Conservation (phyloP, 2,113 vertebrate species). For the Diphyllodes magnificus region DNA sequence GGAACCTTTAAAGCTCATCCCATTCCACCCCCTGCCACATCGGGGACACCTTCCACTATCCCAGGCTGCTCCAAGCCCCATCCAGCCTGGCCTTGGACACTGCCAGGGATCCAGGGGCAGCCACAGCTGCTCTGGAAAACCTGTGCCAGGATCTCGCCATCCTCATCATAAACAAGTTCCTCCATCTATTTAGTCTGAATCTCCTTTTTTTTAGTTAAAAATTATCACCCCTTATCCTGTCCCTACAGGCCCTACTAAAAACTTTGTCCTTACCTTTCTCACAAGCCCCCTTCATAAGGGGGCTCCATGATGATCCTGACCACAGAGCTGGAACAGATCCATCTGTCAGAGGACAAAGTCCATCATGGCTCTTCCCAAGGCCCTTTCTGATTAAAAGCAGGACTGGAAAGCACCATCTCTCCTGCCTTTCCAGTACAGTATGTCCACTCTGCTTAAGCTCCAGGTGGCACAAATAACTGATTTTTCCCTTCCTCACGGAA, state of each 20-base stretch:
- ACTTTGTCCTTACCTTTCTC: not conserved
- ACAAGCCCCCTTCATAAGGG: not conserved
- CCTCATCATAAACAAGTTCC: accelerated
- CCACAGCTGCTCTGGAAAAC: not conserved
- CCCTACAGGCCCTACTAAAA: accelerated
- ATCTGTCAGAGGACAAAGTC: not conserved
- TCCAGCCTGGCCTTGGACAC: accelerated
- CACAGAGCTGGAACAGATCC: not conserved
- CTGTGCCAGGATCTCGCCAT: accelerated
- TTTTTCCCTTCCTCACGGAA: not conserved
- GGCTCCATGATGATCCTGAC: accelerated
- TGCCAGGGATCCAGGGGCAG: not conserved
- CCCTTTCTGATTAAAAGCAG: not conserved
- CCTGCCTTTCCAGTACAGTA: not conserved
- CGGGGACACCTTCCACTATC: not conserved
- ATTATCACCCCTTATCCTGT: accelerated
- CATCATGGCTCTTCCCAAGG: accelerated
- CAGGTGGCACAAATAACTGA: not conserved
- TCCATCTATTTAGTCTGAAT: not conserved
- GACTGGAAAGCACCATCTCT: not conserved
- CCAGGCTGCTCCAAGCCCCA: not conserved
- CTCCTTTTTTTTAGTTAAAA: not conserved
- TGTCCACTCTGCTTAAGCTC: not conserved
- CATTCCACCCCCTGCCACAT: not conserved
- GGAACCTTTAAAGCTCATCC: not conserved